Base-by-base conservation (phyloP, 2,888 invertebrate species). In the Athalia rosae region DNA sequence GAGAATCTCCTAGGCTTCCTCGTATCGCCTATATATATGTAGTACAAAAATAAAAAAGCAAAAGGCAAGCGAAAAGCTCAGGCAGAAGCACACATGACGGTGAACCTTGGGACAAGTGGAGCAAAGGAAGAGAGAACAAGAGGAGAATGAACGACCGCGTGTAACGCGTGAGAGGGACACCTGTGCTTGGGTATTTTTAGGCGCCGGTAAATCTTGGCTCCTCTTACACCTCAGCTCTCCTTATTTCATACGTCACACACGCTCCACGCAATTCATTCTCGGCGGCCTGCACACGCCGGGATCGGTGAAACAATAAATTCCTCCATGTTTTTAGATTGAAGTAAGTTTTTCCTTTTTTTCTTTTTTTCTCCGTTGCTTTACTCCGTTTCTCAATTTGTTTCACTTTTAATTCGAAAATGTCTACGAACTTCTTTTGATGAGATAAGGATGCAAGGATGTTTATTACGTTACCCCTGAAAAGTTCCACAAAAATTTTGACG, bases 121-220 rank as follows among this genome's bases (percentile, higher is more conserved):
- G 64, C 64, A 64, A 13, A 8, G 64, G 47, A 28, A 28, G 28
- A 64, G 13, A 47, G 64, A 64, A 64, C 64, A 64, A 47, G 47
- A 64, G 47, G 45, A 64, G 64, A 64, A 64, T 64, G 64, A 64
- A 64, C 64, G 64, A 47, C 64, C 64, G 64, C 45, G 64, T 28
- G 28, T 64, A 64, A 45, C 64, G 47, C 64, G 64, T 64, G 47
- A 64, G 64, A 64, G 64, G 64, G 64, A 64, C 64, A 64, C 64
- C 64, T 64, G 64, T 64, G 64, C 64, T 47, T 45, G 3, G 64
- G 64, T 64, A 64, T 64, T 64, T 64, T 64, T 64, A 64, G 64
- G 45, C 47, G 64, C 47, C 64, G 64, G 64, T 64, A 64, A 64
- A 64, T 64, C 64, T 47, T 64, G 64, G 64, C 64, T 64, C 47